A percentile compares a stretch with the other conserved stretches of the same genome.
Conservation (phyloP, 1,140 invertebrate species). For the Scaptodrosophila lebanonensis region DNA sequence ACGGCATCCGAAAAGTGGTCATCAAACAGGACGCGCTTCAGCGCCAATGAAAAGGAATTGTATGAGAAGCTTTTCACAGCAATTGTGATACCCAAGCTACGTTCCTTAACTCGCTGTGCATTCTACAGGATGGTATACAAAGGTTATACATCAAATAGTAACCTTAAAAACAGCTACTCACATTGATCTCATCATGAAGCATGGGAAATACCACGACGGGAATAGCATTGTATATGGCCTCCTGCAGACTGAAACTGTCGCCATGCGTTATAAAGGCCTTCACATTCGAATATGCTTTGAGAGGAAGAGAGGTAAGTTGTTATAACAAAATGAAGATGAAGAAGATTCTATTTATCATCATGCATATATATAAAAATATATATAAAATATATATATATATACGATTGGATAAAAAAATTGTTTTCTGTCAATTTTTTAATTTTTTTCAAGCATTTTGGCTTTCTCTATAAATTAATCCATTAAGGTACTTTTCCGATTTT, state of each 20-base stretch:
- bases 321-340: neutral
- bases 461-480: too few relatives aligned
- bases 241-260: conserved; percentile 80
- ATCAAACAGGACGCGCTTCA: conserved; percentile 19
- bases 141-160: neutral
- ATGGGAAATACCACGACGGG: conserved; percentile 82
- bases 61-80: neutral
- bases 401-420: neutral
- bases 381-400: neutral
- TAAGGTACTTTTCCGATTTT: too few relatives aligned
- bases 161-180: conserved; percentile 13
- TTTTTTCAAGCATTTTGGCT: too few relatives aligned
- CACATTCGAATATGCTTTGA: conserved; percentile 77
- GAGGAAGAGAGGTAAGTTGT: neutral
- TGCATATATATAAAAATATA: neutral
- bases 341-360: neutral
- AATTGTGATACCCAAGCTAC: conserved; percentile 33
- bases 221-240: conserved; percentile 80
- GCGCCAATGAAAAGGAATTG: neutral
- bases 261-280: conserved; percentile 80
- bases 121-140: conserved; percentile 14
- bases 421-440: neutral
- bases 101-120: conserved; percentile 54
- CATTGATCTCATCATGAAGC: conserved; percentile 80
- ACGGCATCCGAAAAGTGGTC: neutral